A percentile compares a stretch with the other conserved stretches of the same genome.
Conservation (phyloP, 2,113 vertebrate genomes). For the Psilopsiagon aurifrons region DNA sequence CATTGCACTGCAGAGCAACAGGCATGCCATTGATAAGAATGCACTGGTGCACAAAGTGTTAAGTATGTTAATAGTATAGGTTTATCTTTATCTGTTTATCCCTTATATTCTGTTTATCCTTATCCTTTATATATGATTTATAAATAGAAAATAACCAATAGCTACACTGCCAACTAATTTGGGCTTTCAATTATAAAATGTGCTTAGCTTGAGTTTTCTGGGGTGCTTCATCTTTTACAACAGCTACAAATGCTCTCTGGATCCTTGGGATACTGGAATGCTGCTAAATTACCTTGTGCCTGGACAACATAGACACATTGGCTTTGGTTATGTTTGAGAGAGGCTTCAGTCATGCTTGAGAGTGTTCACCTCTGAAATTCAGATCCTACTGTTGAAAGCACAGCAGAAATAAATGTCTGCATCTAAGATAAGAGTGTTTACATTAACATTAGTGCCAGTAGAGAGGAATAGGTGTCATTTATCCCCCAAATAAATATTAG, state of each 20-base stretch:
- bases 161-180: neutral
- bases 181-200: neutral
- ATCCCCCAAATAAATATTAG: neutral
- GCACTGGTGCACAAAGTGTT: too few species aligned
- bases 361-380: neutral
- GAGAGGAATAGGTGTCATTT: neutral
- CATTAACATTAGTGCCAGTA: neutral
- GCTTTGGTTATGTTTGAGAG: neutral
- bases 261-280: neutral
- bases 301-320: neutral
- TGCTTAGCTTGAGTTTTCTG: neutral
- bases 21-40: neutral
- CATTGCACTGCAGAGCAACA: neutral
- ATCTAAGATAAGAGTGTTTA: neutral
- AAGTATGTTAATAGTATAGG: neutral
- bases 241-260: neutral
- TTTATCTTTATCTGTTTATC: neutral
- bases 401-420: neutral
- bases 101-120: neutral
- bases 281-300: neutral
- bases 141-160: neutral
- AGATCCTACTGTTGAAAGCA: neutral
- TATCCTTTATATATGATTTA: neutral
- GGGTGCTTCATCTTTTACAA: neutral
- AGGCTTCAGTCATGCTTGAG: neutral